phyloP scores from a whole-genome alignment of 2,797 vertebrate species.

The Merluccius polli region DNA sequence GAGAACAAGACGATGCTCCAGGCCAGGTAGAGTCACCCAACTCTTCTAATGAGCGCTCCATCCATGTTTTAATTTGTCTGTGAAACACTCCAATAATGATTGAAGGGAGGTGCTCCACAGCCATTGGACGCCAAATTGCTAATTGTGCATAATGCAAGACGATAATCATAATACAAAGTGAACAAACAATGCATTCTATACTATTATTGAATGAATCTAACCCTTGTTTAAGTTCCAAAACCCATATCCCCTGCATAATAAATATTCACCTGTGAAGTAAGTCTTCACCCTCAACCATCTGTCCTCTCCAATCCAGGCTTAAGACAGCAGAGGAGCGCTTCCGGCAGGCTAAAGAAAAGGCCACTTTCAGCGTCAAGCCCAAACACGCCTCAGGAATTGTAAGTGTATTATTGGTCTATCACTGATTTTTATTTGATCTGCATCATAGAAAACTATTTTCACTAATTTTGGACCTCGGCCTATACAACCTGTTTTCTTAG shows the following conservation, averaged over 20 bases:
- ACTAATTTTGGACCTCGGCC: not conserved
- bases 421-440: not conserved
- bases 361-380: slow-evolving; percentile 90
- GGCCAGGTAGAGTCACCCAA: slow-evolving; percentile 77
- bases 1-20: slow-evolving; percentile 92
- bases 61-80: too few species aligned
- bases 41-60: too few species aligned
- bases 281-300: not conserved
- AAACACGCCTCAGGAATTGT: slow-evolving; percentile 94
- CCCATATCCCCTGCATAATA: not conserved
- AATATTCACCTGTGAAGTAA: too few species aligned
- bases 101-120: too few species aligned
- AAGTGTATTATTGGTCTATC: slow-evolving; percentile 54
- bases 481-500: not conserved
- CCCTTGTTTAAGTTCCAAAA: not conserved
- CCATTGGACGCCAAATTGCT: not conserved
- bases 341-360: slow-evolving; percentile 90
- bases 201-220: not conserved
- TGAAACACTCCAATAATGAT: too few species aligned
- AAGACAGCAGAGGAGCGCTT: slow-evolving; percentile 91
- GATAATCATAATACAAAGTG: not conserved
- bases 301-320: slow-evolving; percentile 67
- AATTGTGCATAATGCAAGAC: not conserved
- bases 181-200: not conserved
- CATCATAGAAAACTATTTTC: not conserved